Conservation (phyloP, 2,888 invertebrate species). For the Bedellia somnulentella region DNA sequence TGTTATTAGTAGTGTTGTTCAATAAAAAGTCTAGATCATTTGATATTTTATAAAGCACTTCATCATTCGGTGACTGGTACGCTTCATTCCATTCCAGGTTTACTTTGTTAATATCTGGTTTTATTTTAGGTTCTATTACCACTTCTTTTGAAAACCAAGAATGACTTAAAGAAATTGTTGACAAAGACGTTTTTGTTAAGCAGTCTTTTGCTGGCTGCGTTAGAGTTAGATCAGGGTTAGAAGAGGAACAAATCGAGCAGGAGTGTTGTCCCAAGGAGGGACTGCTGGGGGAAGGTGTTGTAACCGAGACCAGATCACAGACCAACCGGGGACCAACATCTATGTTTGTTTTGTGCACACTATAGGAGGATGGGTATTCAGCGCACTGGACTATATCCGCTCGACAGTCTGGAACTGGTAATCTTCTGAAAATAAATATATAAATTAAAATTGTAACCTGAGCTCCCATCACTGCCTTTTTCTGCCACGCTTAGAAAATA, state of each 20-base stretch:
- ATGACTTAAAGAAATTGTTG: conserved; percentile 39
- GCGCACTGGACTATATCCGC: conserved; percentile 53
- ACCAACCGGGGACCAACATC: too few relatives aligned
- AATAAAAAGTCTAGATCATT: conserved; percentile 81
- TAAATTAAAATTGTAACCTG: neutral
- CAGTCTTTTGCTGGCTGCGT: conserved; percentile 49
- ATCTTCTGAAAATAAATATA: conserved; percentile 18
- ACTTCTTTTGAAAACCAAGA: conserved; percentile 37
- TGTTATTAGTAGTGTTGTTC: too few relatives aligned
- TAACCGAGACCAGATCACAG: too few relatives aligned
- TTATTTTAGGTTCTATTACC: conserved; percentile 21
- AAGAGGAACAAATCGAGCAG: conserved; percentile 20
- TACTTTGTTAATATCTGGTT: conserved; percentile 29
- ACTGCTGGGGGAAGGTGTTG: too few relatives aligned
- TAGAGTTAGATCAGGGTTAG: conserved; percentile 36
- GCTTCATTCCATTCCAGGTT: conserved; percentile 38
- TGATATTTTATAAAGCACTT: conserved; percentile 78
- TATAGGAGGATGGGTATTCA: conserved; percentile 31
- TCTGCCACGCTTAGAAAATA: too few relatives aligned
- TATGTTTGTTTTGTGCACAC: too few relatives aligned
- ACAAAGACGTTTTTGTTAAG: conserved; percentile 35
- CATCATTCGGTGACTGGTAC: conserved; percentile 48
- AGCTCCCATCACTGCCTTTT: too few relatives aligned
- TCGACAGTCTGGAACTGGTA: conserved; percentile 35
- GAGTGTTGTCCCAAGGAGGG: too few relatives aligned